Evolutionary conservation across 2,113 vertebrate species (phyloP).

Genomic region (Semnornis frantzii): DNA sequence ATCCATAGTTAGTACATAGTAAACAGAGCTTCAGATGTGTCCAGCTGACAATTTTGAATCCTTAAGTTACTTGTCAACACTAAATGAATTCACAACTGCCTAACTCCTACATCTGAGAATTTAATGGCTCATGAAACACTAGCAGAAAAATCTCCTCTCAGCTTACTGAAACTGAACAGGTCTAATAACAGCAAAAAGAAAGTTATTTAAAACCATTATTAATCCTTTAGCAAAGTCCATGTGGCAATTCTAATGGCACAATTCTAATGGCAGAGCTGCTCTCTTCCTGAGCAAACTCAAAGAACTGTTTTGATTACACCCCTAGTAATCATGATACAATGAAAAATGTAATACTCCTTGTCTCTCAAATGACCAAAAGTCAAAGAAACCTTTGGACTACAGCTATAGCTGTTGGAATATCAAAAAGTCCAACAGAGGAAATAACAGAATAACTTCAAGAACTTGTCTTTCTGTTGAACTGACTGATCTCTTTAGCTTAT

Average conservation of each 20-base stretch:
- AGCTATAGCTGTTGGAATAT: not conserved
- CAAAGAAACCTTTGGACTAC: not conserved
- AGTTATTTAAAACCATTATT: not conserved
- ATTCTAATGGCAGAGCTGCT: not conserved
- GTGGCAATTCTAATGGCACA: not conserved
- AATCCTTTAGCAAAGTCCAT: not conserved
- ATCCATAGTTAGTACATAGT: not conserved
- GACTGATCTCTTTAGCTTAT: not conserved
- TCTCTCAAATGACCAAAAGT: not conserved
- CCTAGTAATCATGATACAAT: not conserved
- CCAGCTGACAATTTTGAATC: not conserved
- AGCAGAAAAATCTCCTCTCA: not conserved
- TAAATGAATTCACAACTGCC: not conserved
- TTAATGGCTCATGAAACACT: not conserved
- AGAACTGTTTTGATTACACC: not conserved
- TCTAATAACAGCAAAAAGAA: not conserved
- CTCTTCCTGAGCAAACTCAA: not conserved
- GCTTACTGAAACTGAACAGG: not conserved
- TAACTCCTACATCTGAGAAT: not conserved
- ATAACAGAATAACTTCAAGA: not conserved
- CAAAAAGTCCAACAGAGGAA: not conserved
- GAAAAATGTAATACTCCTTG: not conserved
- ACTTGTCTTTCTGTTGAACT: not conserved
- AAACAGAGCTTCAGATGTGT: not conserved
- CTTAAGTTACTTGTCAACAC: not conserved